Evolutionary conservation across 2,888 invertebrate genomes (phyloP).

Genomic region (Panzeria rudis): DNA sequence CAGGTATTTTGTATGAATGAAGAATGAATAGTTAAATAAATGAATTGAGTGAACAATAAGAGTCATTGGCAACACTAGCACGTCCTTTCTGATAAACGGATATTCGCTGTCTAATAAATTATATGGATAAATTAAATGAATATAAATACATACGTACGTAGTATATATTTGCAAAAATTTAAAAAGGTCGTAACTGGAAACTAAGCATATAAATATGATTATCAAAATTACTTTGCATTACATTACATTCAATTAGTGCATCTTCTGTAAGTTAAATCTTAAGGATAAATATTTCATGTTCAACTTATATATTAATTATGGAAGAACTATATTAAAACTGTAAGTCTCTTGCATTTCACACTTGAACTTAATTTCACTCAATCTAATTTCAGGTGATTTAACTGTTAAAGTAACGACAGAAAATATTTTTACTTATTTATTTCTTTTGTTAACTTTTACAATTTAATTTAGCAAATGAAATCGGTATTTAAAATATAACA

Average conservation of each 20-base stretch:
- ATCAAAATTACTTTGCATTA: constrained; percentile 1
- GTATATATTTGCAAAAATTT: background rate
- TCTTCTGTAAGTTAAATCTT: background rate
- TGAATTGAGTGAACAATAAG: constrained; percentile 42
- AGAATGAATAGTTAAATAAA: constrained; percentile 29
- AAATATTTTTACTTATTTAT: background rate
- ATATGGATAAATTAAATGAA: constrained; percentile 40
- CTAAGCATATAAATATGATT: background rate
- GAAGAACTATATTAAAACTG: constrained; percentile 35
- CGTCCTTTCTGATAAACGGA: constrained; percentile 36
- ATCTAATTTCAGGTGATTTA: background rate
- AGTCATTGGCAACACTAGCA: constrained; percentile 57
- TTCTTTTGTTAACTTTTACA: background rate
- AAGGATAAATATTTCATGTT: background rate
- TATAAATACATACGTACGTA: background rate
- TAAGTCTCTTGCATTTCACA: constrained; percentile 38
- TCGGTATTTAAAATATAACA: constrained; percentile 41
- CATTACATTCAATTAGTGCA: background rate
- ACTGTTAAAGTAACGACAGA: background rate
- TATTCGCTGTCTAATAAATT: constrained; percentile 54
- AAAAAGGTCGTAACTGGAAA: constrained; percentile 7
- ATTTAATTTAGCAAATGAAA: constrained; percentile 40
- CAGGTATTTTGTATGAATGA: constrained; percentile 44
- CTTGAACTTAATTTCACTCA: constrained; percentile 29
- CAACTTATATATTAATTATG: background rate